phyloP scores from a whole-genome alignment of 2,797 vertebrate species.

The Apodemus agrarius region DNA sequence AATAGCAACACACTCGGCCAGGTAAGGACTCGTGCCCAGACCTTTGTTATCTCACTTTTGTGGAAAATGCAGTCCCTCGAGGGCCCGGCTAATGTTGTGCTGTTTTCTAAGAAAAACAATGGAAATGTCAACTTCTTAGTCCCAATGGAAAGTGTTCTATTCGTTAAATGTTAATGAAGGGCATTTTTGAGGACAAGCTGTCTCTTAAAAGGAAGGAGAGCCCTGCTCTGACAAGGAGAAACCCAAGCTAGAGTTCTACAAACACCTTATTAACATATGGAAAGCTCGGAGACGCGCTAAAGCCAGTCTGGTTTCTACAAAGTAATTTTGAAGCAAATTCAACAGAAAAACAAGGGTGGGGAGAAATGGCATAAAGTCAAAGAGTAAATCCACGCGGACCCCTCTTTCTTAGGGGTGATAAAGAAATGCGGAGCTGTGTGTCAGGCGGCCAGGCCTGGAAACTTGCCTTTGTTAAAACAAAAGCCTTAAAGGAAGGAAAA shows the following conservation, averaged over 20 bases:
- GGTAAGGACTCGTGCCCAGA: background rate
- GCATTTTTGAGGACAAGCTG: conserved; percentile 33
- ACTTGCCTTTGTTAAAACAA: conserved; percentile 68
- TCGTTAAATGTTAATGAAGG: conserved; percentile 74
- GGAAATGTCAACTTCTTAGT: conserved; percentile 69
- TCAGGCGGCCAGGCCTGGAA: conserved; percentile 64
- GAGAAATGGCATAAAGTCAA: conserved; percentile 27
- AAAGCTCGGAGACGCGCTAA: background rate
- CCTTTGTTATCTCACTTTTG: conserved; percentile 44
- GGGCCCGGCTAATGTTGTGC: conserved; percentile 36
- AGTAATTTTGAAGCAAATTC: conserved; percentile 45
- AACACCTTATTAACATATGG: conserved; percentile 41
- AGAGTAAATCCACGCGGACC: conserved; percentile 49
- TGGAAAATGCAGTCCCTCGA: conserved; percentile 36
- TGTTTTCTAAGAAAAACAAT: conserved; percentile 74
- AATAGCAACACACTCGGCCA: background rate
- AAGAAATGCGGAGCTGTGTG: background rate
- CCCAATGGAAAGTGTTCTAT: background rate
- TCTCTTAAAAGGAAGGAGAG: conserved; percentile 57
- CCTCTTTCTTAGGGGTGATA: background rate
- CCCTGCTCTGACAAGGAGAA: conserved; percentile 24
- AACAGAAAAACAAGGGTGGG: conserved; percentile 10
- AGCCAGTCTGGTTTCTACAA: background rate
- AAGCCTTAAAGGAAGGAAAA: conserved; percentile 66
- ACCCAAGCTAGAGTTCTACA: conserved; percentile 8